Conservation (phyloP, 2,113 vertebrate species). For the Ascaphus truei region DNA sequence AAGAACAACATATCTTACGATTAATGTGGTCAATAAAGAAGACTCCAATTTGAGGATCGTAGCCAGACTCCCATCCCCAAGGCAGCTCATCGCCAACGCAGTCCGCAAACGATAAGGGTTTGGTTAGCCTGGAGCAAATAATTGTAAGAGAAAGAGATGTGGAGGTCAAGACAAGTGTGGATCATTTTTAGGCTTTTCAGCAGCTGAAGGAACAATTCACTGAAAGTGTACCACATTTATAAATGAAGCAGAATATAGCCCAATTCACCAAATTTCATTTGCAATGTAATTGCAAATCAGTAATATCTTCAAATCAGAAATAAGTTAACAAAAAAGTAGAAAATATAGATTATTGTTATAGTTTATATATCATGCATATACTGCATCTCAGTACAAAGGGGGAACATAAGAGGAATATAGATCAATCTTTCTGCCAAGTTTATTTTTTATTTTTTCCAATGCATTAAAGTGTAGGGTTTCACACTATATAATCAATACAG, state of each 20-base stretch:
- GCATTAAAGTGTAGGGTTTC: background rate
- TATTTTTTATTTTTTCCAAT: background rate
- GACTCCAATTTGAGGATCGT: constrained; percentile 75
- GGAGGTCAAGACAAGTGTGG: background rate
- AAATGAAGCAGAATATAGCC: no score
- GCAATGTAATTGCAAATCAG: no score
- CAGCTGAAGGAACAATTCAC: no score
- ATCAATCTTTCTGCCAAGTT: background rate
- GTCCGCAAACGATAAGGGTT: constrained; percentile 77
- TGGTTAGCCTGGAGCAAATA: constrained; percentile 67
- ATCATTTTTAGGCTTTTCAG: background rate
- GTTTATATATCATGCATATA: no score
- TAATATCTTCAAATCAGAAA: no score
- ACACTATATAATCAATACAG: background rate
- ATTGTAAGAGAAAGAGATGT: background rate
- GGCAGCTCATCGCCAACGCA: constrained; percentile 81
- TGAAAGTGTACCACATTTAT: no score
- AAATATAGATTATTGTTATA: no score
- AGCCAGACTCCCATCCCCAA: constrained; percentile 76
- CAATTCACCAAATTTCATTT: no score
- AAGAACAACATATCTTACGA: constrained; percentile 62
- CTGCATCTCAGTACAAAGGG: no score
- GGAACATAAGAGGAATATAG: no score
- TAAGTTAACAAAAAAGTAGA: no score
- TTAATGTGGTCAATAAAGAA: constrained; percentile 80